Conservation (phyloP, 1,140 invertebrate species). For the Rhizoglyphus robini region DNA sequence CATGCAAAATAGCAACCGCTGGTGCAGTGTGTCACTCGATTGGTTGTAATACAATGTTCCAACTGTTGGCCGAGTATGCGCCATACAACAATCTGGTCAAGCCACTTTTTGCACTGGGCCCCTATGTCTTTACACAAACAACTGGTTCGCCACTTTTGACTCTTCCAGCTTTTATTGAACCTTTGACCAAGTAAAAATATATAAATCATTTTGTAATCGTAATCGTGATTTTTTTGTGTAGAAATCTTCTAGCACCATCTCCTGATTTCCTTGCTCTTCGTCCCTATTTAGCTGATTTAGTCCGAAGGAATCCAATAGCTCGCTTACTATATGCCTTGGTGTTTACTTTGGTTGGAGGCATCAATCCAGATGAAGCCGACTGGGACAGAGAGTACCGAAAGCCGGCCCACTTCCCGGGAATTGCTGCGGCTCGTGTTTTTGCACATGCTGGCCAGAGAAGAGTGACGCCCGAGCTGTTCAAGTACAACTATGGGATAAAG, state of each 20-base stretch:
- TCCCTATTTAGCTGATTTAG: not conserved
- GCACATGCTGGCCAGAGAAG: not conserved
- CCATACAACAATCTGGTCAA: not conserved
- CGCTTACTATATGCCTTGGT: not conserved
- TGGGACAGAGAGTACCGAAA: not conserved
- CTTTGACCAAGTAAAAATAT: too few species aligned
- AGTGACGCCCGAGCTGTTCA: not conserved
- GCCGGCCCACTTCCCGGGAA: not conserved
- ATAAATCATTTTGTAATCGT: too few species aligned
- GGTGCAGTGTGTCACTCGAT: not conserved
- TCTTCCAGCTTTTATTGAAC: not conserved
- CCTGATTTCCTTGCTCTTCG: not conserved
- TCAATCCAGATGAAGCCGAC: not conserved
- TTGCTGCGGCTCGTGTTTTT: not conserved
- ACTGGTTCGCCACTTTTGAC: not conserved
- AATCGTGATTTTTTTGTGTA: too few species aligned
- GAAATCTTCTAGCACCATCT: not conserved
- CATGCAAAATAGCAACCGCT: not conserved
- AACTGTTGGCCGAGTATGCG: not conserved
- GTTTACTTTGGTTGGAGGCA: not conserved
- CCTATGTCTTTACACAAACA: not conserved
- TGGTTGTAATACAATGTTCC: not conserved
- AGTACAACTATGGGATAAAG: not conserved
- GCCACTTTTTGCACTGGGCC: conserved; percentile 5
- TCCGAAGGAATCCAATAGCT: not conserved